phyloP scores from a whole-genome alignment of 2,888 invertebrate species.

The Campopleginae sp. region DNA sequence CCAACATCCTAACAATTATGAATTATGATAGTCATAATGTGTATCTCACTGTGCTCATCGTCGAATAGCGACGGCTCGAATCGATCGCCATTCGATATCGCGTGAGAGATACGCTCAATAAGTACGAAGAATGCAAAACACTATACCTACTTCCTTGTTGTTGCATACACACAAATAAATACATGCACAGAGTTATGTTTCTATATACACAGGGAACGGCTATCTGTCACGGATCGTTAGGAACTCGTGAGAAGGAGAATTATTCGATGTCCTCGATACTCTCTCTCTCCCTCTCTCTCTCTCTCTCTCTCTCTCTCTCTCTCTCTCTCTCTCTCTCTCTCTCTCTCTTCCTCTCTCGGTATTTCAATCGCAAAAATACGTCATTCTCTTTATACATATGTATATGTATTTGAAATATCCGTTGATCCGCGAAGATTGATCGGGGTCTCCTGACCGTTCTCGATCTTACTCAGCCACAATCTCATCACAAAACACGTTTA shows the following conservation, averaged over 20 bases:
- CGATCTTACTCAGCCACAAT: conserved; percentile 40
- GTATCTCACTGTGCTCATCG: conserved; percentile 45
- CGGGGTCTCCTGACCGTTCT: conserved; percentile 44
- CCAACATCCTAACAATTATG: conserved; percentile 55
- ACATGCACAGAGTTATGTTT: conserved; percentile 1
- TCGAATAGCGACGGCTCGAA: conserved; percentile 52
- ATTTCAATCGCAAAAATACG: conserved; percentile 56
- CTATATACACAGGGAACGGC: conserved; percentile 47
- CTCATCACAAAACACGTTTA: conserved; percentile 20
- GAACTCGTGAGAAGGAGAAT: conserved; percentile 64
- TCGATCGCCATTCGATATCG: conserved; percentile 68
- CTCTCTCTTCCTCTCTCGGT: background rate
- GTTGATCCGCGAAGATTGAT: conserved; percentile 56
- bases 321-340: conserved; percentile 17
- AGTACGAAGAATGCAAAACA: conserved; percentile 67
- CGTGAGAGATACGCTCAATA: conserved; percentile 69
- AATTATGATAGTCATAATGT: conserved; percentile 60
- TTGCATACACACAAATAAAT: conserved; percentile 24
- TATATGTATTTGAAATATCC: conserved; percentile 34
- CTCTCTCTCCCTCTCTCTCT: conserved; percentile 12
- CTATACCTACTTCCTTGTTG: conserved; percentile 64
- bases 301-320: conserved; percentile 37
- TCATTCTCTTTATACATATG: conserved; percentile 45
- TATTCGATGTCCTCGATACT: conserved; percentile 65
- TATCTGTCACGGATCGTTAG: conserved; percentile 77